Percentiles rank a stretch among this genome's conserved stretches.
These are phyloP conservation scores for Todiramphus saurophagus DNA, from an alignment of 2,113 vertebrate genomes.

Conservation along the genomic window DNA sequence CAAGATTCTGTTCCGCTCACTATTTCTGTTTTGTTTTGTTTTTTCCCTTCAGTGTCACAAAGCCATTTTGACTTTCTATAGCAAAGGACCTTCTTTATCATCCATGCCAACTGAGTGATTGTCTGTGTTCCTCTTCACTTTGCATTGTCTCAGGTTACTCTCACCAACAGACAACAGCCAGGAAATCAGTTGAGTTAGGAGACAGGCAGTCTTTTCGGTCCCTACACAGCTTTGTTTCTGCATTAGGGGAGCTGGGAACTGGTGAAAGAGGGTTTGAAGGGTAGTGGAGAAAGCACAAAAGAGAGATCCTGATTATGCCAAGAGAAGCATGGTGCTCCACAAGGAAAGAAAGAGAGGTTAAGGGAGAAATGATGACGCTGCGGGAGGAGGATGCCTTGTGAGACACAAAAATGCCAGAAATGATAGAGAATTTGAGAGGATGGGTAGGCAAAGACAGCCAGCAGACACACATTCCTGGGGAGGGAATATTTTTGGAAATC, in stretches of 20 bases:
- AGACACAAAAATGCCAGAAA: constrained; percentile 1
- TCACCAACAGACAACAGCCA: not conserved
- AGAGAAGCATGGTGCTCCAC: not conserved
- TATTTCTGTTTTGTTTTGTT: not conserved
- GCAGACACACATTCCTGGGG: not conserved
- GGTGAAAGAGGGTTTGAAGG: not conserved
- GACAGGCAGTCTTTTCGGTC: not conserved
- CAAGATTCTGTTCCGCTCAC: not conserved
- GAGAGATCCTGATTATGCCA: not conserved
- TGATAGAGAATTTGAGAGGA: not conserved
- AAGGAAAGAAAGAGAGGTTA: not conserved
- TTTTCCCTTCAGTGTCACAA: not conserved
- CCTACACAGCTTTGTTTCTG: not conserved
- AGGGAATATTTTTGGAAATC: not conserved
- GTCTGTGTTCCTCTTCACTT: not conserved
- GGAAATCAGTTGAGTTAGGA: not conserved
- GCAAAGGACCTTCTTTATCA: not conserved
- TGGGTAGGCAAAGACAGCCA: not conserved
- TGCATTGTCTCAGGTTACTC: not conserved
- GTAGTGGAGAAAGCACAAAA: not conserved
- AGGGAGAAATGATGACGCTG: not conserved
- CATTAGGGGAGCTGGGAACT: not conserved
- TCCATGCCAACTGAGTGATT: not conserved
- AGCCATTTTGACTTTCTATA: not conserved
- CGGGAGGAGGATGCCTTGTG: not conserved